Evolutionary conservation across 2,113 vertebrate genomes (phyloP).

Genomic region (Ceuthmochares aereus): DNA sequence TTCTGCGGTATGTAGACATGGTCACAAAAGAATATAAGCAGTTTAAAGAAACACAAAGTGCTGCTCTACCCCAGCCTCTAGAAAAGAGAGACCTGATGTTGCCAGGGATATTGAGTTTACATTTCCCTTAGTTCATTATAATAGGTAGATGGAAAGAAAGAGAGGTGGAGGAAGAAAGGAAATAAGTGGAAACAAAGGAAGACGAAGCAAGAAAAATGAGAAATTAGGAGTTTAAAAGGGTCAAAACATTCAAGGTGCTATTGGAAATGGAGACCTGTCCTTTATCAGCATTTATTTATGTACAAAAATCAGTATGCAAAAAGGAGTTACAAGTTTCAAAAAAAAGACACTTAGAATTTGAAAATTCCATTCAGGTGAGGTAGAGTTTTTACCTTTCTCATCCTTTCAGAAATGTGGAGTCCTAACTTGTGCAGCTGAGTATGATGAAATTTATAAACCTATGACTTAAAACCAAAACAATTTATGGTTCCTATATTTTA

Average conservation of each 20-base stretch:
- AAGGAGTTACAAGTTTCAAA: background rate
- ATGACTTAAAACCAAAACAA: background rate
- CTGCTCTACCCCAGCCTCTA: background rate
- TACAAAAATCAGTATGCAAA: background rate
- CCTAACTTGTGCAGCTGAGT: background rate
- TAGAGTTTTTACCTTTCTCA: background rate
- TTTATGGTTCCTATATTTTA: background rate
- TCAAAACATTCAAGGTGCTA: background rate
- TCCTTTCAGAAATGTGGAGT: background rate
- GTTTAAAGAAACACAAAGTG: background rate
- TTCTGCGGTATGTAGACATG: slow-evolving; percentile 21
- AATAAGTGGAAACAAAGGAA: background rate
- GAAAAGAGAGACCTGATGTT: background rate
- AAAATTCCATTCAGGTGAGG: background rate
- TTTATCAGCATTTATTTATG: background rate
- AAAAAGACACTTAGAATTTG: background rate
- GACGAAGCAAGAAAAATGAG: background rate
- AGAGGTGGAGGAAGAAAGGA: background rate
- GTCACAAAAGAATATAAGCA: background rate
- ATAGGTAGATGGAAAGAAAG: background rate
- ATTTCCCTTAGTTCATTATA: background rate
- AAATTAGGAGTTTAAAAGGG: background rate
- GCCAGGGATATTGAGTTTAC: background rate
- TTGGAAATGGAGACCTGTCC: background rate
- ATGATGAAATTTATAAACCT: background rate